phyloP scores from a whole-genome alignment of 2,113 vertebrate species.

The Montifringilla adamsi region DNA sequence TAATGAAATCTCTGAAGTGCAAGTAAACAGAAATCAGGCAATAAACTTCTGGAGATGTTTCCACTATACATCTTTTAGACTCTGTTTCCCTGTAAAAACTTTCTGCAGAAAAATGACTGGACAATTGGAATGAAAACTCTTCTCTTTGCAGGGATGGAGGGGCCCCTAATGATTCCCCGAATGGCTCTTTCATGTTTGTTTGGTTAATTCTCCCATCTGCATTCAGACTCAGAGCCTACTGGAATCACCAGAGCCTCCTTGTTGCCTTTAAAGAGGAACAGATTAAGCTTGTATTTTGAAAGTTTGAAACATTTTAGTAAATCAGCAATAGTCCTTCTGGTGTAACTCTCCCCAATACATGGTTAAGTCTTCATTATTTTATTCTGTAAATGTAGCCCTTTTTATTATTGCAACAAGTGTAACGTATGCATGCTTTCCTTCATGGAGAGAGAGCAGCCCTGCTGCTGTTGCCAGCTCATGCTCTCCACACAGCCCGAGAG shows the following conservation, averaged over 20 bases:
- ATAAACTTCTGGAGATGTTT: not conserved
- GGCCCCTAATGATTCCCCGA: not conserved
- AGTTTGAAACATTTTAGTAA: not conserved
- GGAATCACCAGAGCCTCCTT: not conserved
- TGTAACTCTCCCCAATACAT: not conserved
- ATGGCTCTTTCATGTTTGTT: not conserved
- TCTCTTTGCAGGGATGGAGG: not conserved
- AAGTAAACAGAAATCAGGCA: not conserved
- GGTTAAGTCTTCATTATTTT: not conserved
- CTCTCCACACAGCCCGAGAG: not conserved
- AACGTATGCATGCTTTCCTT: not conserved
- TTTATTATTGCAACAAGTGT: not conserved
- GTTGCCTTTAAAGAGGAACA: not conserved
- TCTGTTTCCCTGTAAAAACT: not conserved
- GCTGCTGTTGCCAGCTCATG: not conserved
- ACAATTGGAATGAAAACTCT: not conserved
- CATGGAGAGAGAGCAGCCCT: not conserved
- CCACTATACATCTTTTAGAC: not conserved
- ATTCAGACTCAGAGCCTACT: not conserved
- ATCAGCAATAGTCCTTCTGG: not conserved
- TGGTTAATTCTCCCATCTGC: not conserved
- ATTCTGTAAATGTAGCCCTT: not conserved
- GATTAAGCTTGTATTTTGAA: not conserved
- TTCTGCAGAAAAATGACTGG: not conserved
- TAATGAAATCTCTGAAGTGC: not conserved